A percentile compares a stretch with the other conserved stretches of the same genome.
These are phyloP conservation scores for Patiria miniata DNA, from an alignment of 35 echinoderm and acorn worm genomes.

Conservation along the genomic window DNA sequence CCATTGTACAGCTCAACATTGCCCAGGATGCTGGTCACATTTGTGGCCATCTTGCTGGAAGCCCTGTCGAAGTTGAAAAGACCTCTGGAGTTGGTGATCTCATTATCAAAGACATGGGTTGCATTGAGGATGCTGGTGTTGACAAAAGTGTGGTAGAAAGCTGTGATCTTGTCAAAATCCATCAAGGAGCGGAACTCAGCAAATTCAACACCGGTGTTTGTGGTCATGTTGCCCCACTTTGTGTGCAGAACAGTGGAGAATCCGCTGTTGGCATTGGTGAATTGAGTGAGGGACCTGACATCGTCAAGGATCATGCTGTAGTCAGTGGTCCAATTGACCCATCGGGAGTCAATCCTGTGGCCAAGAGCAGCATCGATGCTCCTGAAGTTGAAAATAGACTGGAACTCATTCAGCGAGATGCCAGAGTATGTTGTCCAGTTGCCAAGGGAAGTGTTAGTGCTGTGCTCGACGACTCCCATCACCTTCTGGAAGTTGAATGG, in stretches of 20 bases:
- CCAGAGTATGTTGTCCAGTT: constrained; percentile 23
- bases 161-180: constrained; percentile 20
- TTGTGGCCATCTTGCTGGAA: constrained; percentile 38
- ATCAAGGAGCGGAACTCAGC: constrained; percentile 32
- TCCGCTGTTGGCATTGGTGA: constrained; percentile 14
- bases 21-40: constrained; percentile 25
- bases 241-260: constrained; percentile 24
- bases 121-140: constrained; percentile 34
- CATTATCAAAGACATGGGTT: constrained; percentile 12
- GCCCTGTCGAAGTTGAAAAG: constrained; percentile 37
- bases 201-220: constrained; percentile 30
- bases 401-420: constrained; percentile 12
- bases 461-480: constrained; percentile 2
- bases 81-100: constrained; percentile 38
- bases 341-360: constrained; percentile 9
- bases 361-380: constrained; percentile 15
- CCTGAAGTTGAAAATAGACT: constrained; percentile 19
- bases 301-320: constrained; percentile 32
- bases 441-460: background rate
- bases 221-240: constrained; percentile 32
- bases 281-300: constrained; percentile 16
- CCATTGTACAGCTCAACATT: constrained; percentile 1
- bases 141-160: constrained; percentile 31
- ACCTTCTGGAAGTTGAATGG: constrained; percentile 36
- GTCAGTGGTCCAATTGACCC: constrained; percentile 35